phyloP scores from a whole-genome alignment of 2,797 vertebrate species.

The Podargus strigoides region DNA sequence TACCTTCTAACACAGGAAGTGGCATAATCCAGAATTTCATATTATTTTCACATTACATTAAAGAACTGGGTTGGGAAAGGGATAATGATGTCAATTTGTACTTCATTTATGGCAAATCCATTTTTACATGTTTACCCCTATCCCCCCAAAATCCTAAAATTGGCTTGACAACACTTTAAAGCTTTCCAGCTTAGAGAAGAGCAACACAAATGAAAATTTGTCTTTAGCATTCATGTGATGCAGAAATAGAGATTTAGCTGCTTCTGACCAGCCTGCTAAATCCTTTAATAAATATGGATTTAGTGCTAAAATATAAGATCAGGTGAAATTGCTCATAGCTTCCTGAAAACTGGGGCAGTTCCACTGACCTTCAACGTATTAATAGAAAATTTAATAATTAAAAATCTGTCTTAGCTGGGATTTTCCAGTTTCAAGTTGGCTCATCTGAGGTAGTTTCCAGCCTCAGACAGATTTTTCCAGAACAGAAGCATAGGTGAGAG shows the following conservation, averaged over 20 bases:
- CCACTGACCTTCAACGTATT: conserved; percentile 39
- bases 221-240: conserved; percentile 28
- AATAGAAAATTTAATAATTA: conserved; percentile 56
- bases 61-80: background rate
- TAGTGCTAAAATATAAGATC: conserved; percentile 40
- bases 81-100: conserved; percentile 2
- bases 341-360: conserved; percentile 28
- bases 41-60: conserved; percentile 14
- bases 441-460: background rate
- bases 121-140: background rate
- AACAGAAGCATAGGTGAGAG: background rate
- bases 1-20: background rate
- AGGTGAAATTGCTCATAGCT: conserved; percentile 47
- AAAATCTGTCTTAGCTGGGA: conserved; percentile 11
- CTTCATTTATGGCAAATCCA: conserved; percentile 9
- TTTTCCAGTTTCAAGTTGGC: conserved; percentile 25
- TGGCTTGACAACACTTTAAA: conserved; percentile 25
- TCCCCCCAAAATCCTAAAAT: background rate
- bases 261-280: conserved; percentile 40
- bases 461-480: background rate
- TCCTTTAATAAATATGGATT: conserved; percentile 60
- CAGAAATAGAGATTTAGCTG: conserved; percentile 26
- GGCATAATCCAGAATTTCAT: background rate
- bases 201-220: background rate
- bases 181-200: conserved; percentile 1